Conservation (phyloP, 2,888 invertebrate species). For the Lasioglossum vierecki region DNA sequence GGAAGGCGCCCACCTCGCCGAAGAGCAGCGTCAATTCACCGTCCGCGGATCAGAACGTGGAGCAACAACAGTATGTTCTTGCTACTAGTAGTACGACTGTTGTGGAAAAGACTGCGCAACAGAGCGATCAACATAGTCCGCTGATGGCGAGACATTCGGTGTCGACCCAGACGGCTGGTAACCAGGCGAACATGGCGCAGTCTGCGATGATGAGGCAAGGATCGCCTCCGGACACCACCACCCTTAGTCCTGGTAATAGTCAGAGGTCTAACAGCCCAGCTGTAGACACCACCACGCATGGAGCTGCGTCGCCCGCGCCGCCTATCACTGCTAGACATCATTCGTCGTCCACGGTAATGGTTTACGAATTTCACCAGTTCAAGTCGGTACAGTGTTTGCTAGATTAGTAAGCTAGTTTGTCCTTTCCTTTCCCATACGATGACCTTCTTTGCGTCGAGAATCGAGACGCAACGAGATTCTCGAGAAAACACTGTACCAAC, state of each 20-base stretch:
- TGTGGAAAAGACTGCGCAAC: slow-evolving; percentile 75
- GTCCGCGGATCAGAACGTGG: slow-evolving; percentile 80
- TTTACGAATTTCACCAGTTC: background rate
- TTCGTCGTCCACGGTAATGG: slow-evolving; percentile 79
- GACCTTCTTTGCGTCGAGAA: too few relatives aligned
- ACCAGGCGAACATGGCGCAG: slow-evolving; percentile 81
- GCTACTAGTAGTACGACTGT: slow-evolving; percentile 74
- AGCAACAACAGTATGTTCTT: slow-evolving; percentile 80
- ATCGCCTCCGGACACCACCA: slow-evolving; percentile 94
- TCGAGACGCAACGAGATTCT: too few relatives aligned
- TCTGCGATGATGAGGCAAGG: slow-evolving; percentile 83
- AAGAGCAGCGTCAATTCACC: slow-evolving; percentile 78
- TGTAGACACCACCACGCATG: slow-evolving; percentile 83
- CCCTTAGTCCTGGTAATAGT: slow-evolving; percentile 89
- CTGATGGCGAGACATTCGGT: slow-evolving; percentile 88
- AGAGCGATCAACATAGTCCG: slow-evolving; percentile 78
- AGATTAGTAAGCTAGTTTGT: too few relatives aligned
- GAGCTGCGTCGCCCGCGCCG: slow-evolving; percentile 82
- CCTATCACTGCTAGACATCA: slow-evolving; percentile 78
- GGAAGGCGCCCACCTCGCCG: slow-evolving; percentile 77
- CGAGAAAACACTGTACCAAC: too few relatives aligned
- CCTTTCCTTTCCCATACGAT: too few relatives aligned
- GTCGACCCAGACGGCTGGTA: slow-evolving; percentile 89
- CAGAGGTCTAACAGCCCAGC: slow-evolving; percentile 82
- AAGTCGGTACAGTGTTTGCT: too few relatives aligned